Evolutionary conservation across 2,113 vertebrate species (phyloP), one percentile per base, ranked within the genome.

Genomic region (Zapus hudsonius): DNA sequence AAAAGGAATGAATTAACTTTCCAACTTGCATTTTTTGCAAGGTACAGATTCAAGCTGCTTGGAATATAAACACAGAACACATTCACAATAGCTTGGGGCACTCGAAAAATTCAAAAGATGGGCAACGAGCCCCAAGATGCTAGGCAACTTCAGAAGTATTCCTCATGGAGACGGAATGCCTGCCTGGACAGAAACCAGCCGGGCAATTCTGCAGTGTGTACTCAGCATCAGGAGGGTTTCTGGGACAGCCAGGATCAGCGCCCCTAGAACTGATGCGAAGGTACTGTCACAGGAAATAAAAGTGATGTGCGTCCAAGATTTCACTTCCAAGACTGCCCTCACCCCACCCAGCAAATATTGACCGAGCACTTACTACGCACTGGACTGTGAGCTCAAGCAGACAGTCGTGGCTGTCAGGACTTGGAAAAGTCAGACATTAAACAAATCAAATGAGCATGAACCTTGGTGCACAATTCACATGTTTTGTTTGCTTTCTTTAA

Each of bases 1-100:
- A 95, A 97, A 96, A 97, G 89, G 95, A 96, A 96, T 94, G 95
- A 96, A 97, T 96, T 96, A 96, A 96, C 96, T 97, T 96, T 95
- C 96, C 92, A 97, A 93, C 84, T 96, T 95, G 89, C 84, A 91
- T 96, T 96, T 96, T 76, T 96, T 94, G 94, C 92, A 88, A 96
- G 94, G 82, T 92, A 87, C 69, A 87, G 84, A 89, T 89, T 96
- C 93, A 91, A 89, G 91, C 59, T 10, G 36, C 84, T 92, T 94
- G 87, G 96, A 95, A 96, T 96, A 96, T 92, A 96, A 96, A 96
- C 95, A 96, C 17, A 89, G 89, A 91, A 89, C 23, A 55, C 73
- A 63, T 66, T 93, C 94, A 95, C 69, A 95, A 94, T 94, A 85
- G 94, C 95, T 96, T 29, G 42, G 84, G 89, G 94, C 91, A 94